A percentile compares a stretch with the other conserved stretches of the same genome.
phyloP scores from a whole-genome alignment of 1,140 invertebrate genomes.

The Drosophila pachea region DNA sequence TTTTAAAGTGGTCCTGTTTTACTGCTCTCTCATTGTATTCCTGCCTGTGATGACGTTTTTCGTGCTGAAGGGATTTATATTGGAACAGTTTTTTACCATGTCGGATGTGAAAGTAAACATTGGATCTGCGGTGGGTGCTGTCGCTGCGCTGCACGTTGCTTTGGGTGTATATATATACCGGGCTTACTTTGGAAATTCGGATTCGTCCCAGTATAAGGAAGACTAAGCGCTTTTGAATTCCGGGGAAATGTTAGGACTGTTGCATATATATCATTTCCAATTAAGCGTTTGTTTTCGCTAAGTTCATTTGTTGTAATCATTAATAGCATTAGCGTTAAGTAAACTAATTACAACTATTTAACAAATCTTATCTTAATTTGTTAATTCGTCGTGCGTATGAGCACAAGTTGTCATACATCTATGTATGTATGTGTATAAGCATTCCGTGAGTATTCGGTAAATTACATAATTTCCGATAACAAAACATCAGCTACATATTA shows the following conservation, averaged over 20 bases:
- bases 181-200: slow-evolving; percentile 83
- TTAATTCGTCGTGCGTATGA: slow-evolving; percentile 21
- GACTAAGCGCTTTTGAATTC: slow-evolving; percentile 14
- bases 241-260: slow-evolving; percentile 32
- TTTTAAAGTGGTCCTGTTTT: slow-evolving; percentile 83
- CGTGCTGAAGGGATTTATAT: slow-evolving; percentile 80
- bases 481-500: slow-evolving; percentile 37
- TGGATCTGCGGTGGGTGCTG: slow-evolving; percentile 85
- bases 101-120: slow-evolving; percentile 85
- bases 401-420: slow-evolving; percentile 39
- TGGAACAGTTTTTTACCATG: slow-evolving; percentile 81
- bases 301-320: slow-evolving; percentile 36
- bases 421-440: background rate
- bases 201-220: slow-evolving; percentile 42
- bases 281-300: slow-evolving; percentile 45
- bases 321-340: slow-evolving; percentile 47
- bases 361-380: slow-evolving; percentile 41
- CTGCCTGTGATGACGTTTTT: slow-evolving; percentile 83
- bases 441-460: slow-evolving; percentile 48
- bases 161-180: slow-evolving; percentile 88
- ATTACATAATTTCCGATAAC: slow-evolving; percentile 70
- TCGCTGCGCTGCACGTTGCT: slow-evolving; percentile 85
- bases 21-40: slow-evolving; percentile 83
- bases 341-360: slow-evolving; percentile 48
- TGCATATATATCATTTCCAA: slow-evolving; percentile 36